Evolutionary conservation across 2,797 vertebrate species (phyloP).

Genomic region (Bucorvus abyssinicus): DNA sequence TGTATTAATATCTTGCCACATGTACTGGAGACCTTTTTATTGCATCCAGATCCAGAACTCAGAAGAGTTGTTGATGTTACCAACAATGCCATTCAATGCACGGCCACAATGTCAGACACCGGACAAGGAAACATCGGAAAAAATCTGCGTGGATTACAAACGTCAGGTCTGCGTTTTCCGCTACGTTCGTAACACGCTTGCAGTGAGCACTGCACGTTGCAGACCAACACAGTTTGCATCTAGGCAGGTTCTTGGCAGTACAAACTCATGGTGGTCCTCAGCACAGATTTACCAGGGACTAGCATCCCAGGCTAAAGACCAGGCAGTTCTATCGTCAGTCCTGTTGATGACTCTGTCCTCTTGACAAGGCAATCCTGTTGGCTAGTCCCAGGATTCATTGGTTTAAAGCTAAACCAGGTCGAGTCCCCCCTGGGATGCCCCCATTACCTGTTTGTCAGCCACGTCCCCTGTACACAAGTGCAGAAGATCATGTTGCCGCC

Average conservation of each 20-base stretch:
- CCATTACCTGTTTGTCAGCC: not conserved
- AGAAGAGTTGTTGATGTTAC: not conserved
- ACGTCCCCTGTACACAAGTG: too few relatives aligned
- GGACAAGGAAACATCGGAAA: not conserved
- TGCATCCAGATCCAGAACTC: not conserved
- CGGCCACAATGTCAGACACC: not conserved
- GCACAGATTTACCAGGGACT: not conserved
- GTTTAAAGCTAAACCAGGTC: not conserved
- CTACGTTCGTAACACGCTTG: not conserved
- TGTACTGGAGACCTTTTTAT: not conserved
- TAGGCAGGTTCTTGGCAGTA: not conserved
- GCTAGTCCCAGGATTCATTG: not conserved
- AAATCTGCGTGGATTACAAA: not conserved
- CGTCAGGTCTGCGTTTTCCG: not conserved
- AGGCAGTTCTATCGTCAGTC: accelerated
- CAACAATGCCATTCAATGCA: not conserved
- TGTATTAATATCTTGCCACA: not conserved
- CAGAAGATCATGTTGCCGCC: not conserved
- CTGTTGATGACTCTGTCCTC: not conserved
- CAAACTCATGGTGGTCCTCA: not conserved
- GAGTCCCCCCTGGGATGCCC: not conserved
- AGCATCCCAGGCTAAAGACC: not conserved
- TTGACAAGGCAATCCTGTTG: not conserved
- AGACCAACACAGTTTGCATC: not conserved
- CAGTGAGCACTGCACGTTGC: not conserved